These are phyloP conservation scores for Hartigia nigra DNA, from an alignment of 2,888 invertebrate species.

Conservation along the genomic window DNA sequence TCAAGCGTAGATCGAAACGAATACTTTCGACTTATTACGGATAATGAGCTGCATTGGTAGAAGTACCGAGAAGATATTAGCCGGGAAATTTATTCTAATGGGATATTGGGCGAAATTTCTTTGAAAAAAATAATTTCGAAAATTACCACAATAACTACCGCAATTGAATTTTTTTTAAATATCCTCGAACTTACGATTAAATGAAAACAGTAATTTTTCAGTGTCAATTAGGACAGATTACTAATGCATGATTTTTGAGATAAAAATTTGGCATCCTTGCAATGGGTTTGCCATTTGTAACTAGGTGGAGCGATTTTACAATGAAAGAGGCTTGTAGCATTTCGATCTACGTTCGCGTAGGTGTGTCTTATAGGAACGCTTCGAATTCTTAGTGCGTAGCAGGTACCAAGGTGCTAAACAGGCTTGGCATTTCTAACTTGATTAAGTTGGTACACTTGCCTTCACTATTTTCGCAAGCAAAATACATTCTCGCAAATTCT, in stretches of 20 bases:
- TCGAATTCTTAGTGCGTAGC: background rate
- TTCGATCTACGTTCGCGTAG: background rate
- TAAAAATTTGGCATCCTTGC: background rate
- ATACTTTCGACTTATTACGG: slow-evolving; percentile 5
- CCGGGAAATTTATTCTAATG: background rate
- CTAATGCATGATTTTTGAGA: background rate
- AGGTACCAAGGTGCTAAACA: background rate
- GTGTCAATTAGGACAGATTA: background rate
- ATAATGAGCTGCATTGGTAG: background rate
- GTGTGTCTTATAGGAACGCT: background rate
- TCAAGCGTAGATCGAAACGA: slow-evolving; percentile 29
- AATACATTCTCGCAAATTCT: background rate
- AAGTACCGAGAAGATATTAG: background rate
- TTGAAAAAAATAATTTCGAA: background rate
- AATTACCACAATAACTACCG: background rate
- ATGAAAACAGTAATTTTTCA: background rate
- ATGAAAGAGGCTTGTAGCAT: background rate
- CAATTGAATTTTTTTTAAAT: background rate
- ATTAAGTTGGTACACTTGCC: slow-evolving; percentile 5
- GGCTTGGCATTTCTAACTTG: background rate
- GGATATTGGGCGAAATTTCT: background rate
- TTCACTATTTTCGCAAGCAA: background rate
- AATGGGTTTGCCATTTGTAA: background rate
- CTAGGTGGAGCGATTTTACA: background rate
- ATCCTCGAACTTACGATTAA: fast-evolving